Percentiles rank a stretch among this genome's conserved stretches.
phyloP scores from a whole-genome alignment of 2,113 vertebrate genomes.

The Dendropsophus ebraccatus region DNA sequence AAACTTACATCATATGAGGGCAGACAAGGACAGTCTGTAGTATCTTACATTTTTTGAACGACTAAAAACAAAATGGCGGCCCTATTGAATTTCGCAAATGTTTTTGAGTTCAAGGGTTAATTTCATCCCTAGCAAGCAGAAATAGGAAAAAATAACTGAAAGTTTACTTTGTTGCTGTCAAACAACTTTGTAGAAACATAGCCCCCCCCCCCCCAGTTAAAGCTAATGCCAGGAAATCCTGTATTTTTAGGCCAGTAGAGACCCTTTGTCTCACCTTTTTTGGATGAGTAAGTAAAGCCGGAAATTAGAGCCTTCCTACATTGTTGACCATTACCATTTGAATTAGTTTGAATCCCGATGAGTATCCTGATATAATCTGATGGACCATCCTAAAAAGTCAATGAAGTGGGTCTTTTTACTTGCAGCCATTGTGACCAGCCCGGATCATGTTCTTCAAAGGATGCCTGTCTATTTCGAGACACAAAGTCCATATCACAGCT shows the following conservation, averaged over 20 bases:
- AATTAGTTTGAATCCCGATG: constrained; percentile 67
- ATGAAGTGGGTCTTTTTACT: constrained; percentile 69
- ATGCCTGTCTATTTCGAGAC: constrained; percentile 67
- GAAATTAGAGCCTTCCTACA: constrained; percentile 60
- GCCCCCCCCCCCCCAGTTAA: background rate
- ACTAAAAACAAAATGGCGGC: background rate
- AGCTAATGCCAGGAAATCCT: background rate
- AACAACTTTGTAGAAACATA: too few species aligned
- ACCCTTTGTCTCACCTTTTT: constrained; percentile 15
- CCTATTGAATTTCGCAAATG: background rate
- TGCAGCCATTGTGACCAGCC: constrained; percentile 67
- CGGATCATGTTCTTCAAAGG: constrained; percentile 73
- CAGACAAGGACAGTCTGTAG: too few species aligned
- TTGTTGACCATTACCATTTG: constrained; percentile 69
- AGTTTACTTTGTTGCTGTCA: too few species aligned
- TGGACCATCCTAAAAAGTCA: constrained; percentile 68
- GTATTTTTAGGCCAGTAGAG: background rate
- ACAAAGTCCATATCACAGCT: constrained; percentile 68
- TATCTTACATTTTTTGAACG: background rate
- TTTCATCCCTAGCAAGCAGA: background rate
- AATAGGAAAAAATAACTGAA: too few species aligned
- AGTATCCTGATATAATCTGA: constrained; percentile 64
- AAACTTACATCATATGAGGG: too few species aligned
- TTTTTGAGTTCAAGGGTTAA: background rate
- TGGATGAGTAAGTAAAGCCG: constrained; percentile 15